Evolutionary conservation across 2,113 vertebrate species (phyloP).

Genomic region (Corvus hawaiiensis): DNA sequence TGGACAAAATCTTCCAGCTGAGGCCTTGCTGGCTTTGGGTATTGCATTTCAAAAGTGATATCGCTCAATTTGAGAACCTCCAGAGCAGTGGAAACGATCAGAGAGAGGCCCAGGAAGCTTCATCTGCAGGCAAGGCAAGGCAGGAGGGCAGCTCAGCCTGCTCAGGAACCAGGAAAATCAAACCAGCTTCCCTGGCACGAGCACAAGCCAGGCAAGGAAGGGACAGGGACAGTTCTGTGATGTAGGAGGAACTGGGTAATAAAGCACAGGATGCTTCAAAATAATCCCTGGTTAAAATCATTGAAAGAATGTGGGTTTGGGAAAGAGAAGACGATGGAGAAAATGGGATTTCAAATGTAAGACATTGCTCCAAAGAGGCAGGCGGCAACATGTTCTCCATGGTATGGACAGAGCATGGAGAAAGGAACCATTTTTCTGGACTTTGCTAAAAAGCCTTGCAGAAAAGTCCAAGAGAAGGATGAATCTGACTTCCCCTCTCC

Average conservation of each 20-base stretch:
- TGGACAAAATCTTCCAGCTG: slow-evolving; percentile 3
- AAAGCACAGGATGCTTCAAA: neutral
- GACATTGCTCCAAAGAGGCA: neutral
- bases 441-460: neutral
- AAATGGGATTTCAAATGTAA: neutral
- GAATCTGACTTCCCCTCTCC: neutral
- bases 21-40: neutral
- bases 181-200: neutral
- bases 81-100: neutral
- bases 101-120: neutral
- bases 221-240: neutral
- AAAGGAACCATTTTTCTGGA: neutral
- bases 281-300: neutral
- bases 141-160: neutral
- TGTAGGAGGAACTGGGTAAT: neutral
- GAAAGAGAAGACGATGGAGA: neutral
- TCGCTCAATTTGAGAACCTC: neutral
- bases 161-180: neutral
- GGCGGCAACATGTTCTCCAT: neutral
- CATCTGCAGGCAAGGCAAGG: neutral
- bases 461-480: neutral
- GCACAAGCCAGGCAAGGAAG: neutral
- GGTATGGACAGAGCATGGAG: neutral
- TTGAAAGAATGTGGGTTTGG: neutral
- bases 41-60: neutral